Evolutionary conservation across 2,113 vertebrate species (phyloP).

Genomic region (Ceyx melanurus): DNA sequence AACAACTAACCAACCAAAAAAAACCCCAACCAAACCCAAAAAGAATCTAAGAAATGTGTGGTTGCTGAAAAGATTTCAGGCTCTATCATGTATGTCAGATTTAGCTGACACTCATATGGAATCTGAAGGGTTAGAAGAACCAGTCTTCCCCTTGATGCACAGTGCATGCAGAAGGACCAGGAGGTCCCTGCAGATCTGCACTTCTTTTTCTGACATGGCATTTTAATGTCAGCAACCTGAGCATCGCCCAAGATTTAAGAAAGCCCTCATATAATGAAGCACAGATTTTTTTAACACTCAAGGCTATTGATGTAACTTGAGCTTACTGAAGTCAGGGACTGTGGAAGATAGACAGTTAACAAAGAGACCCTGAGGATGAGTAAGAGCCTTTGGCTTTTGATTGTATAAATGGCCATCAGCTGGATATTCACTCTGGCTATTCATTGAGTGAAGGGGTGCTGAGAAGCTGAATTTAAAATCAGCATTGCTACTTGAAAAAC

Average conservation of each 20-base stretch:
- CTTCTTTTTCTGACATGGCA: not conserved
- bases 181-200: not conserved
- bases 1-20: too few species aligned
- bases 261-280: not conserved
- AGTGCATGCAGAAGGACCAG: not conserved
- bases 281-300: not conserved
- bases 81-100: not conserved
- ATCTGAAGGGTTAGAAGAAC: not conserved
- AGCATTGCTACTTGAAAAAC: not conserved
- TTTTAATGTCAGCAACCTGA: not conserved
- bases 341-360: not conserved
- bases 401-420: not conserved
- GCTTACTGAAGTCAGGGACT: not conserved
- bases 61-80: not conserved
- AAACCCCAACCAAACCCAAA: not conserved
- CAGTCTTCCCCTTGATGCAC: not conserved
- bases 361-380: not conserved
- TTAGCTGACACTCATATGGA: not conserved
- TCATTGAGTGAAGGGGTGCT: not conserved
- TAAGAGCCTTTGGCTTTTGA: not conserved
- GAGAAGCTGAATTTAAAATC: not conserved
- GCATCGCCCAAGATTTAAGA: not conserved
- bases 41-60: not conserved
- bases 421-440: not conserved
- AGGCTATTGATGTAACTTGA: not conserved